Evolutionary conservation across 2,113 vertebrate genomes (phyloP).

Genomic region (Corydoras maculifer): DNA sequence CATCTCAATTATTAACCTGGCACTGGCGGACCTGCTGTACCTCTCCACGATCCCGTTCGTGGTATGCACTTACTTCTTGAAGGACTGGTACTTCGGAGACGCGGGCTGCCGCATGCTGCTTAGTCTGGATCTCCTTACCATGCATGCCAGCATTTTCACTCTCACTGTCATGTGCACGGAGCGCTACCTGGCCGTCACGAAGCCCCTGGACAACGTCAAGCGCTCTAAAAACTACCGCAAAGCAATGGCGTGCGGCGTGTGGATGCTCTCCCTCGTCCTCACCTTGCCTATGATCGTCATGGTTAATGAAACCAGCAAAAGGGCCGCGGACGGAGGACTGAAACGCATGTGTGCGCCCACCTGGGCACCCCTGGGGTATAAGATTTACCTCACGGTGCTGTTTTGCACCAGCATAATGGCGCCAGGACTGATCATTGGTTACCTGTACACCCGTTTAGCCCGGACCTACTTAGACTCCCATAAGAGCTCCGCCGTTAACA

Average conservation of each 20-base stretch:
- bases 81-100: constrained; percentile 90
- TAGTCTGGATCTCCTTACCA: constrained; percentile 86
- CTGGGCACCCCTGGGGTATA: constrained; percentile 73
- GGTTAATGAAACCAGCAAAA: constrained; percentile 71
- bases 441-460: constrained; percentile 77
- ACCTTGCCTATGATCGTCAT: constrained; percentile 86
- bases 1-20: constrained; percentile 86
- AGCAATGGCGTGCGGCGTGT: constrained; percentile 72
- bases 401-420: constrained; percentile 90
- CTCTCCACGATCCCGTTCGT: constrained; percentile 90
- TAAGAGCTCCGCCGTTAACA: constrained; percentile 65
- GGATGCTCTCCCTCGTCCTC: constrained; percentile 76
- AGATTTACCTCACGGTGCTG: constrained; percentile 80
- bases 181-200: constrained; percentile 85
- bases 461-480: constrained; percentile 82
- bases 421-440: constrained; percentile 80
- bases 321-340: constrained; percentile 60
- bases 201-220: constrained; percentile 77
- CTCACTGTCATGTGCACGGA: constrained; percentile 88
- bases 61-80: constrained; percentile 84
- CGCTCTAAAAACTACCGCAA: constrained; percentile 78
- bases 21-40: constrained; percentile 85
- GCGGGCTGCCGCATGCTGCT: constrained; percentile 81
- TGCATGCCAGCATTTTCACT: constrained; percentile 92
- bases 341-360: constrained; percentile 82